Conservation (phyloP, 1,140 invertebrate species). For the Hyles vespertilio region DNA sequence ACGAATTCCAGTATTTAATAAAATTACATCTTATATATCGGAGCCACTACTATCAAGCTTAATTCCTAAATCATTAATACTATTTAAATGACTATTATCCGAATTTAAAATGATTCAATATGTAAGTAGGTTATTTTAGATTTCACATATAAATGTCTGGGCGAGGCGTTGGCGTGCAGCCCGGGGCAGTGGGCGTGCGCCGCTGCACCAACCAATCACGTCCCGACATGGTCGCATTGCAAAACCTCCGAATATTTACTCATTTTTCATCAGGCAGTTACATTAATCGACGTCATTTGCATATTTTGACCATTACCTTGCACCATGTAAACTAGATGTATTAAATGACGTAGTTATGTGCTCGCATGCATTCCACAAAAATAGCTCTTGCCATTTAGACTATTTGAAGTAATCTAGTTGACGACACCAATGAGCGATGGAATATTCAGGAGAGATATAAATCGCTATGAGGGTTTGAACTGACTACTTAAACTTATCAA, state of each 20-base stretch:
- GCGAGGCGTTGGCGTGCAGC: constrained; percentile 40
- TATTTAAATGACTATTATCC: neutral
- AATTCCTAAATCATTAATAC: neutral
- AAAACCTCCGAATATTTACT: constrained; percentile 43
- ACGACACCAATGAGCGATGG: too few relatives aligned
- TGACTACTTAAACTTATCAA: too few relatives aligned
- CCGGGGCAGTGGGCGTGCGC: constrained; percentile 53
- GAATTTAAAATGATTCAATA: constrained; percentile 1
- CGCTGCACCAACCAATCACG: constrained; percentile 38
- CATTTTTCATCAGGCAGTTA: constrained; percentile 44
- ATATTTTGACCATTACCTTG: constrained; percentile 45
- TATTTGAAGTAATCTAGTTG: too few relatives aligned
- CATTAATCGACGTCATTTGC: constrained; percentile 50
- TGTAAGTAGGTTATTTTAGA: constrained; percentile 31
- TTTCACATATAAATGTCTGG: constrained; percentile 42
- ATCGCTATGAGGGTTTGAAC: too few relatives aligned
- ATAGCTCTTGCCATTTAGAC: too few relatives aligned
- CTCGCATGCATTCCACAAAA: neutral
- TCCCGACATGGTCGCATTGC: constrained; percentile 22
- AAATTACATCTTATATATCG: too few relatives aligned
- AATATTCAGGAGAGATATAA: too few relatives aligned
- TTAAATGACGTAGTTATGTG: too few relatives aligned
- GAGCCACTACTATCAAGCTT: too few relatives aligned
- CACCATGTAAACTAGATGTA: too few relatives aligned
- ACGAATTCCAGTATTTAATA: too few relatives aligned